Percentiles rank a stretch among this genome's conserved stretches.
These are phyloP conservation scores for Rapana venosa DNA, from an alignment of 2,888 invertebrate species.

Conservation along the genomic window DNA sequence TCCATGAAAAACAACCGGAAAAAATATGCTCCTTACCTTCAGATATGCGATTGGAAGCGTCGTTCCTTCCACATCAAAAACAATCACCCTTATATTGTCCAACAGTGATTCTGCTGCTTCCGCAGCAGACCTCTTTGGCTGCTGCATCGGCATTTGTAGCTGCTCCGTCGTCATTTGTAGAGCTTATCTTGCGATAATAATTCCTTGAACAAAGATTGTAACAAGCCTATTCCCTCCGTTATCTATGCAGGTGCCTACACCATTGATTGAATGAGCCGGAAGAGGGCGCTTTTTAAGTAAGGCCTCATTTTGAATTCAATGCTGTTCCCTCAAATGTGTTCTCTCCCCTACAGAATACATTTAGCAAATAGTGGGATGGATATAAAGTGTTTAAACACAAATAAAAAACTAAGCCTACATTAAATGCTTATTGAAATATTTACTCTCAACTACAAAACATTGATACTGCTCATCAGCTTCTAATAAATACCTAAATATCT, in stretches of 20 bases:
- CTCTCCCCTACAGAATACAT: not conserved
- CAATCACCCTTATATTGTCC: conserved; percentile 73
- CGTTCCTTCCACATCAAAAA: conserved; percentile 93
- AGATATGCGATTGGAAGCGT: conserved; percentile 92
- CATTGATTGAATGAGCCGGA: conserved; percentile 51
- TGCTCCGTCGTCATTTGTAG: conserved; percentile 50
- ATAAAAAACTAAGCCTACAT: not conserved
- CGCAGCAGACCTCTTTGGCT: conserved; percentile 69
- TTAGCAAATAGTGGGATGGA: not conserved
- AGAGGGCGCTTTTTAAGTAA: conserved; percentile 49
- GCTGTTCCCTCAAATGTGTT: conserved; percentile 1
- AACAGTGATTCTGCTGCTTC: conserved; percentile 70
- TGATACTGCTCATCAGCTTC: too few species aligned
- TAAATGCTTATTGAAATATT: too few species aligned
- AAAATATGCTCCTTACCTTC: conserved; percentile 79
- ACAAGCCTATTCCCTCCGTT: not conserved
- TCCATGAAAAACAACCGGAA: not conserved
- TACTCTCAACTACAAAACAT: too few species aligned
- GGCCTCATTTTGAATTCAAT: conserved; percentile 19
- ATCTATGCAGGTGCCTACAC: conserved; percentile 52
- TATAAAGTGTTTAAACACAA: not conserved
- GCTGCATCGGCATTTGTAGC: conserved; percentile 48
- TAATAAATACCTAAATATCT: too few species aligned
- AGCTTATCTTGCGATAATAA: not conserved
- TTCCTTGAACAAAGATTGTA: conserved; percentile 24